Evolutionary conservation across 2,113 vertebrate species (phyloP).

Genomic region (Chlorodrepanis virens): DNA sequence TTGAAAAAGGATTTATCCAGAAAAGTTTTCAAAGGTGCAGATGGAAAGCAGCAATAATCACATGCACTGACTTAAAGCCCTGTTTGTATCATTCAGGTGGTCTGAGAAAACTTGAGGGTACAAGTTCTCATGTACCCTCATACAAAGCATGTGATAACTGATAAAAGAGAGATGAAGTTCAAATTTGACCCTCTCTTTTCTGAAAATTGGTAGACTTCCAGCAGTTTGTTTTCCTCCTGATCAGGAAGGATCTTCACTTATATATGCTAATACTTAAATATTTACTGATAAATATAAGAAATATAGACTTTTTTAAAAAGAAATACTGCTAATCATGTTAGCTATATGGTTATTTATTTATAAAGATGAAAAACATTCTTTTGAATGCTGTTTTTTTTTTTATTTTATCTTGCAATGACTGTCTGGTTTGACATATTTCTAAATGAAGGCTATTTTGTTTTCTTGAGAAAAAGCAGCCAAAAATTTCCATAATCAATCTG

Average conservation of each 20-base stretch:
- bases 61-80: background rate
- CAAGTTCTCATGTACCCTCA: background rate
- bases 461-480: background rate
- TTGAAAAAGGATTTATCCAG: background rate
- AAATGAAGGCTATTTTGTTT: constrained; percentile 7
- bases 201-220: background rate
- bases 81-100: background rate
- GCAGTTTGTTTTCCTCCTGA: background rate
- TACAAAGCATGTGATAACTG: background rate
- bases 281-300: background rate
- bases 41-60: background rate
- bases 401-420: background rate
- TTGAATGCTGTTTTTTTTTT: background rate
- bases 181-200: background rate
- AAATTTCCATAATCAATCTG: constrained; percentile 6
- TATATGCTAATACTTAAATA: background rate
- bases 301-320: background rate
- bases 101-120: background rate
- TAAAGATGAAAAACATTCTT: background rate
- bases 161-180: background rate
- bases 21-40: background rate
- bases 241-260: background rate
- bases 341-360: background rate
- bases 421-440: background rate
- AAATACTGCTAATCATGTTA: background rate